phyloP scores from a whole-genome alignment of 30 jellyfish, hydroid and myxozoan species.

The Rhopilema esculentum region DNA sequence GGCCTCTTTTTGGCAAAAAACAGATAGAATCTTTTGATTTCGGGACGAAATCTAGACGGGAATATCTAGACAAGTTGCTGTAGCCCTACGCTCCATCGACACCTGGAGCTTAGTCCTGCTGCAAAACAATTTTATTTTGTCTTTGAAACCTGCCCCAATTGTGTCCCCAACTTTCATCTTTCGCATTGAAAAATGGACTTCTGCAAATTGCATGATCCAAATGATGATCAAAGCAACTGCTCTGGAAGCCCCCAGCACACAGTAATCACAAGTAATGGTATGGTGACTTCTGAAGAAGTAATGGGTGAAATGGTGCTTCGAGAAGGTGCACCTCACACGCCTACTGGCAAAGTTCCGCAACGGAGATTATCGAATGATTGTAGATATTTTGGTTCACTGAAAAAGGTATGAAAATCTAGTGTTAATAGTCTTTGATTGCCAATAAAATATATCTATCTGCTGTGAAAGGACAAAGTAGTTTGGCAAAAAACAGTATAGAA shows the following conservation, averaged over 20 bases:
- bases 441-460: too few species aligned
- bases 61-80: too few species aligned
- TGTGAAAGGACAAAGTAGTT: too few species aligned
- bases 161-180: not conserved
- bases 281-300: constrained; percentile 72
- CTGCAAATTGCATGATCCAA: constrained; percentile 74
- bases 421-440: not conserved
- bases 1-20: too few species aligned
- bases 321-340: constrained; percentile 45
- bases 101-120: constrained; percentile 82
- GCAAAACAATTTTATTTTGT: constrained; percentile 30
- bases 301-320: constrained; percentile 66
- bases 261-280: constrained; percentile 49
- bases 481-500: too few species aligned
- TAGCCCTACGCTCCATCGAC: constrained; percentile 91
- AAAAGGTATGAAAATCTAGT: constrained; percentile 54
- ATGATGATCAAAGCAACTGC: constrained; percentile 34
- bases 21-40: too few species aligned
- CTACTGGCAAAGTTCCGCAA: constrained; percentile 39
- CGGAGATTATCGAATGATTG: constrained; percentile 44
- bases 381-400: constrained; percentile 74
- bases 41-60: too few species aligned
- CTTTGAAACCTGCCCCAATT: constrained; percentile 38
- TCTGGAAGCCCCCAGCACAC: constrained; percentile 63
- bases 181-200: constrained; percentile 56